phyloP scores from a whole-genome alignment of 2,888 invertebrate species.

The Agriopis marginaria region DNA sequence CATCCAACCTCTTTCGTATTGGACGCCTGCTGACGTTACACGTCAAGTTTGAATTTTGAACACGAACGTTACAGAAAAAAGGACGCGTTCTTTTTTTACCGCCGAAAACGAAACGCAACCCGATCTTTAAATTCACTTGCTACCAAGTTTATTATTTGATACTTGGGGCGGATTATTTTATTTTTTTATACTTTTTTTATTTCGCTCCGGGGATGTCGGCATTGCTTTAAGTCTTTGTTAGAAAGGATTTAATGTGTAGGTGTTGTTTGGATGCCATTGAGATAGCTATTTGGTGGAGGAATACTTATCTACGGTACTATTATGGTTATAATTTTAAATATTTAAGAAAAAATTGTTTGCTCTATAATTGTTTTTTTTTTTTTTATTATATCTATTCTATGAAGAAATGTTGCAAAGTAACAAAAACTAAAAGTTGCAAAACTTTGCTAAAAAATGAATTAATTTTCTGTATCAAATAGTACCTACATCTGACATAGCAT shows the following conservation, averaged over 20 bases:
- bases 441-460: too few relatives aligned
- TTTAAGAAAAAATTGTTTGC: too few relatives aligned
- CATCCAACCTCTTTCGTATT: slow-evolving; percentile 67
- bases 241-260: slow-evolving; percentile 65
- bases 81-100: slow-evolving; percentile 63
- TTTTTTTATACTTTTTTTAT: slow-evolving; percentile 64
- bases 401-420: too few relatives aligned
- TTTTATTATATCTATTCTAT: too few relatives aligned
- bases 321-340: too few relatives aligned
- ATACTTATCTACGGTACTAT: not conserved
- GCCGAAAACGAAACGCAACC: slow-evolving; percentile 67
- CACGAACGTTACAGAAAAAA: slow-evolving; percentile 45
- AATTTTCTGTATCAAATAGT: too few relatives aligned
- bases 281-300: slow-evolving; percentile 58
- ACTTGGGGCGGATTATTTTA: slow-evolving; percentile 75
- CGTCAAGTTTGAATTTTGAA: slow-evolving; percentile 81
- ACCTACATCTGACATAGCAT: too few relatives aligned
- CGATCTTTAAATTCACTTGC: slow-evolving; percentile 85
- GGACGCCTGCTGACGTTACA: slow-evolving; percentile 76
- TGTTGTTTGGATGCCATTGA: slow-evolving; percentile 64
- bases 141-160: slow-evolving; percentile 86
- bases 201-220: slow-evolving; percentile 72
- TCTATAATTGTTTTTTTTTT: too few relatives aligned
- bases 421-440: too few relatives aligned
- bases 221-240: slow-evolving; percentile 73